These are phyloP conservation scores for Holothuria glaberrima DNA, from an alignment of 35 echinoderm and acorn worm genomes.

Conservation along the genomic window DNA sequence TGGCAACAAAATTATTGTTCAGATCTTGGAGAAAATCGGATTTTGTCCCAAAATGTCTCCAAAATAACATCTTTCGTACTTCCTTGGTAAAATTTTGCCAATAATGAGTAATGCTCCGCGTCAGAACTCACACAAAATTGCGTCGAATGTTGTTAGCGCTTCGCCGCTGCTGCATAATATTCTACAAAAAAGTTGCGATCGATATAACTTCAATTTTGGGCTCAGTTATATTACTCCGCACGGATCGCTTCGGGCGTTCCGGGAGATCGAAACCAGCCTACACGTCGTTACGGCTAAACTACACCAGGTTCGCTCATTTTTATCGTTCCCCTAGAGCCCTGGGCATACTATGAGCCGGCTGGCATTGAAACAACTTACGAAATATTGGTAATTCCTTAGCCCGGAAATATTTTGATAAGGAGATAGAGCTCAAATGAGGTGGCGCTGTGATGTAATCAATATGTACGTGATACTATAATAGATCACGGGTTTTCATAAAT, in stretches of 20 bases:
- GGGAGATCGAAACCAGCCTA: slow-evolving; percentile 38
- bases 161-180: slow-evolving; percentile 43
- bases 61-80: background rate
- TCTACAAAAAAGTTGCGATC: slow-evolving; percentile 31
- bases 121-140: background rate
- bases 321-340: slow-evolving; percentile 19
- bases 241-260: slow-evolving; percentile 7
- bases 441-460: slow-evolving; percentile 39
- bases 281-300: slow-evolving; percentile 18
- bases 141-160: slow-evolving; percentile 22
- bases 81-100: background rate
- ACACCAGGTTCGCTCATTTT: slow-evolving; percentile 1
- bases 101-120: slow-evolving; percentile 36
- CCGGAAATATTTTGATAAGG: slow-evolving; percentile 51
- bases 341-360: slow-evolving; percentile 45
- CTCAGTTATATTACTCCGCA: slow-evolving; percentile 50
- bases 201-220: slow-evolving; percentile 50
- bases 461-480: slow-evolving; percentile 40
- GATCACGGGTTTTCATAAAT: slow-evolving; percentile 42
- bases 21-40: no score
- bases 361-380: slow-evolving; percentile 52
- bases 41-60: no score
- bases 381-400: slow-evolving; percentile 48
- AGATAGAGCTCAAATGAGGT: slow-evolving; percentile 42
- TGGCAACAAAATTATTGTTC: no score